Percentiles rank a stretch among this genome's conserved stretches.
phyloP scores from a whole-genome alignment of 2,888 invertebrate genomes.

The Callimorpha dominula region DNA sequence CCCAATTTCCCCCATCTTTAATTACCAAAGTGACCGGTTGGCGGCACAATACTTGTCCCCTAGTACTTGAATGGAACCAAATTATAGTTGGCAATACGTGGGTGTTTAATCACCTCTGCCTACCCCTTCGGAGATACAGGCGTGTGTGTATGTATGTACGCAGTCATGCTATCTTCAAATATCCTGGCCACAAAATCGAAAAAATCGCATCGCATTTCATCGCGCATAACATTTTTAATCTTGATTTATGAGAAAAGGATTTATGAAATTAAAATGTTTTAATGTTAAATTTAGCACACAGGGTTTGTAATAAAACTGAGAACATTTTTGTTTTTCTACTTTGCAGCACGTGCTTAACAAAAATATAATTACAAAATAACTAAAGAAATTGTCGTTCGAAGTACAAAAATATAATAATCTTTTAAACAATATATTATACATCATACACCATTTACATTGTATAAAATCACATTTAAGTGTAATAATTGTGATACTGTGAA shows the following conservation, averaged over 20 bases:
- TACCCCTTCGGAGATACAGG: too few relatives aligned
- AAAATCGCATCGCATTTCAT: background rate
- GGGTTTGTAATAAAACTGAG: slow-evolving; percentile 57
- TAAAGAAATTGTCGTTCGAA: slow-evolving; percentile 62
- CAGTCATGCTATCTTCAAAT: background rate
- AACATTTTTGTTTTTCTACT: background rate
- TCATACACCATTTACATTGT: slow-evolving; percentile 64
- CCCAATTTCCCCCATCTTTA: too few relatives aligned
- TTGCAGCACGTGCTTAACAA: slow-evolving; percentile 62
- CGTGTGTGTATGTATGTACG: too few relatives aligned
- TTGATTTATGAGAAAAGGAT: background rate
- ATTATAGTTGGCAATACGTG: too few relatives aligned
- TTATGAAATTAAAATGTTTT: background rate
- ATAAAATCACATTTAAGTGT: slow-evolving; percentile 67
- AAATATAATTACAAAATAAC: slow-evolving; percentile 66
- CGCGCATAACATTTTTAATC: background rate
- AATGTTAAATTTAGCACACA: background rate
- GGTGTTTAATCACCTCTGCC: too few relatives aligned
- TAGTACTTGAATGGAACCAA: too few relatives aligned
- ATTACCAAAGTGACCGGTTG: too few relatives aligned
- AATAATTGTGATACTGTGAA: slow-evolving; percentile 55
- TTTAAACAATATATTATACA: slow-evolving; percentile 76
- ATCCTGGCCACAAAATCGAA: background rate
- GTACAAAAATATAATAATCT: slow-evolving; percentile 82
- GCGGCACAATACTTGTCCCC: too few relatives aligned